phyloP scores from a whole-genome alignment of 2,888 invertebrate species.

The Adineta ricciae region DNA sequence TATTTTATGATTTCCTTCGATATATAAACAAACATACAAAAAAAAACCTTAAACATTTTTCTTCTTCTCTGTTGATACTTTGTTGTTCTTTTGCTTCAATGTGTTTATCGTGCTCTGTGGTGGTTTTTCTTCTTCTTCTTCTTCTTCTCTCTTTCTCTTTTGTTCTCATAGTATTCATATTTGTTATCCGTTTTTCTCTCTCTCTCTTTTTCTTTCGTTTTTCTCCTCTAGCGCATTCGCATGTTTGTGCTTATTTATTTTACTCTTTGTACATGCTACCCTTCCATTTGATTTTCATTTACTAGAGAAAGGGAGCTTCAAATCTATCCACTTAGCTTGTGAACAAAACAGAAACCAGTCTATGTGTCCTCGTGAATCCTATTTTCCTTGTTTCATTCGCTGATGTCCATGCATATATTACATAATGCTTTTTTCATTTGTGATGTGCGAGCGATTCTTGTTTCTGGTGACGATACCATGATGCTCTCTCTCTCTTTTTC shows the following conservation, averaged over 20 bases:
- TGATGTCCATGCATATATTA: background rate
- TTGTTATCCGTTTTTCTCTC: background rate
- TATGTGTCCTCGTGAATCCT: background rate
- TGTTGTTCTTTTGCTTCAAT: background rate
- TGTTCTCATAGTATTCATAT: background rate
- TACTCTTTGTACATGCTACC: background rate
- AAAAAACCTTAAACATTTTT: background rate
- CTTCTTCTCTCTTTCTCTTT: background rate
- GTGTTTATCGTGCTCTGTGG: background rate
- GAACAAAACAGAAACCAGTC: background rate
- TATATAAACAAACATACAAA: background rate
- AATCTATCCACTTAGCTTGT: background rate
- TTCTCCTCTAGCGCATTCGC: background rate
- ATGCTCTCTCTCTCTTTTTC: background rate
- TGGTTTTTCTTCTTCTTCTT: background rate
- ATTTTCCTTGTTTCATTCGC: background rate
- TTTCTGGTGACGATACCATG: conserved; percentile 13
- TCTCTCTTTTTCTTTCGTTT: background rate
- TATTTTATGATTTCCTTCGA: background rate
- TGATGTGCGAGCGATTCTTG: background rate
- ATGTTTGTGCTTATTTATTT: conserved; percentile 11
- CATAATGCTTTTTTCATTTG: background rate
- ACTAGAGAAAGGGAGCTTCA: background rate
- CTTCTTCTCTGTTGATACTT: background rate
- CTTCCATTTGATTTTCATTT: background rate